Evolutionary conservation across 2,888 invertebrate genomes (phyloP).

Genomic region (Ctenicera cuprea): DNA sequence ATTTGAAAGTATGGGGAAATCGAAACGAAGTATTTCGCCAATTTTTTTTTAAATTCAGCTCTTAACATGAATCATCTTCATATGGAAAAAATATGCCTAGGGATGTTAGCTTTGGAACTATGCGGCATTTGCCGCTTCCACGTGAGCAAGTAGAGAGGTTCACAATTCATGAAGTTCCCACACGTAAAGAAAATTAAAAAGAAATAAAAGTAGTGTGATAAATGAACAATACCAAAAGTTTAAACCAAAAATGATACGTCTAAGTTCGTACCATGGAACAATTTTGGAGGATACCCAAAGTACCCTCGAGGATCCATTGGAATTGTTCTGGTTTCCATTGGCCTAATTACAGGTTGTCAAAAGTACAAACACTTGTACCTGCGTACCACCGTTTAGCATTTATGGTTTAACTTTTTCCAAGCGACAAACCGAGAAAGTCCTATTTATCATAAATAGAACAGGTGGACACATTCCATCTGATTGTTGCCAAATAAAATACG

Average conservation of each 20-base stretch:
- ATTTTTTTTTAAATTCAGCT: no score
- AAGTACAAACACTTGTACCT: slow-evolving; percentile 17
- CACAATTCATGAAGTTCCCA: slow-evolving; percentile 8
- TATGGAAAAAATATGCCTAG: slow-evolving; percentile 16
- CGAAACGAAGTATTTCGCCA: no score
- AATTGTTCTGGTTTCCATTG: slow-evolving; percentile 2
- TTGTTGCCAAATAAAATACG: background rate
- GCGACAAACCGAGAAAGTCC: background rate
- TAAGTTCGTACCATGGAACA: no score
- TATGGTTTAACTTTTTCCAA: background rate
- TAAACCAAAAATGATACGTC: no score
- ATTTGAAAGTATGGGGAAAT: no score
- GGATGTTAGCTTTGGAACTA: slow-evolving; percentile 10
- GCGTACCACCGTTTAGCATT: slow-evolving; percentile 16
- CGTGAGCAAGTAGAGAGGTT: slow-evolving; percentile 40
- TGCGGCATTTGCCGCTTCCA: slow-evolving; percentile 26
- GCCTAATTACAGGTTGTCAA: slow-evolving; percentile 13
- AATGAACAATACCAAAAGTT: background rate
- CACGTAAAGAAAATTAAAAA: slow-evolving; percentile 1
- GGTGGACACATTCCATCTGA: background rate
- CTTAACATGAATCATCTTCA: no score
- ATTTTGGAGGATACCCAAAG: background rate
- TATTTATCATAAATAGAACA: background rate
- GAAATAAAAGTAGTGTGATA: background rate
- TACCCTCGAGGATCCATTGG: background rate